Base-by-base conservation (phyloP, 1,140 invertebrate genomes). In the Metopolophium dirhodum region DNA sequence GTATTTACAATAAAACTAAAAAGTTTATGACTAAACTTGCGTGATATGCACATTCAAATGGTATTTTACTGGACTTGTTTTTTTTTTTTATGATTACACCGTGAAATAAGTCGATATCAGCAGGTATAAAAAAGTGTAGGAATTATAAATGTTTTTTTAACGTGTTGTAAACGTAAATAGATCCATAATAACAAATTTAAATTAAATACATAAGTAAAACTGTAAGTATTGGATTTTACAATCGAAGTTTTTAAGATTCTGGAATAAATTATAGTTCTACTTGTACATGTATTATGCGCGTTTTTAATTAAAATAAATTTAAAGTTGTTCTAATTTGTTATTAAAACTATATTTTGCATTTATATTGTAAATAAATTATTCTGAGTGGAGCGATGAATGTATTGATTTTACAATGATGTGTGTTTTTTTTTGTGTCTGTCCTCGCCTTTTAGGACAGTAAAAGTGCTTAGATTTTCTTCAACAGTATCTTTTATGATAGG, bases 251-350 rank as follows among this genome's bases (percentile, higher is more conserved):
- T n/a, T 77, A 35, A 14, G 61, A n/a, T 77, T 35, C n/a, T 35
- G 6, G n/a, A 77, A 77, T 18, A 77, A 77, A 77, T n/a, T 77
- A 14, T 77, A 77, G 30, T n/a, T 77, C 30, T 68, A n/a, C 30
- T 30, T n/a, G 49, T 54, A 54, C 51, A 54, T 22, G 51, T 54
- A 22, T 54, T n/a, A 7, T 77, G 30, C 14, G 14, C 30, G 11
- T 77, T 77, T 77, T 77, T 77, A 77, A 68, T n/a, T 77, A n/a
- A 77, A 77, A 77, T 77, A 18, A 18, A n/a, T n/a, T 77, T 77
- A n/a, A 77, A 77, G 61, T 77, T 77, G 1, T 77, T 77, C 30
- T 77, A 77, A 77, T 77, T 77, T 77, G 30, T n/a, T 77, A n/a
- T 77, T 4, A 20, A 77, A 77, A 77, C 14, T 7, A 35, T 9